These are phyloP conservation scores for Tetragnatha montana DNA, from an alignment of 2,888 invertebrate species.

Conservation along the genomic window DNA sequence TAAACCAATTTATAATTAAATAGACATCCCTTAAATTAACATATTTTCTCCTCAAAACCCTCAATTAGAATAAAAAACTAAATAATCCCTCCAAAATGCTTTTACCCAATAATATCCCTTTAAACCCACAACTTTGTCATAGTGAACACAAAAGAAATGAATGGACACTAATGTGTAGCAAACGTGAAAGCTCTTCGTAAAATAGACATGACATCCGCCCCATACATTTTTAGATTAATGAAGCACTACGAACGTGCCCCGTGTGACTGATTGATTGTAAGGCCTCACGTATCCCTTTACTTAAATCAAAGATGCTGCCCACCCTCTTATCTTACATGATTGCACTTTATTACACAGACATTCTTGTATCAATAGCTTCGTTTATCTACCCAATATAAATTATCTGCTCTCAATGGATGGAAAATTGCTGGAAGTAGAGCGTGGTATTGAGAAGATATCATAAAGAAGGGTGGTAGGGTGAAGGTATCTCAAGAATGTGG, in stretches of 20 bases:
- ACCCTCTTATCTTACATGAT: not conserved
- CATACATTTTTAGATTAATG: constrained; percentile 1
- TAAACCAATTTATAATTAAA: no score
- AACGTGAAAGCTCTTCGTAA: not conserved
- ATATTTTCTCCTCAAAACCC: no score
- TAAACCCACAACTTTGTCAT: no score
- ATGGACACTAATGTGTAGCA: not conserved
- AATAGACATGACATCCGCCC: not conserved
- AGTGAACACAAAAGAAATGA: no score
- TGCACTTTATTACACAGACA: not conserved
- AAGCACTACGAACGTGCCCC: not conserved
- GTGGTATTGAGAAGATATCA: not conserved
- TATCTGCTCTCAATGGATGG: constrained; percentile 7
- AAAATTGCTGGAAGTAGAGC: constrained; percentile 5
- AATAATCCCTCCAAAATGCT: no score
- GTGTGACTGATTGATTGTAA: not conserved
- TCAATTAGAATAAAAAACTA: no score
- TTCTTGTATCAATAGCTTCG: not conserved
- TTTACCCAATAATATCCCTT: no score
- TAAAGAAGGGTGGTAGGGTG: not conserved
- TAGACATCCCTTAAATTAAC: no score
- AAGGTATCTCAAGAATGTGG: not conserved
- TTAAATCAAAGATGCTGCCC: constrained; percentile 2
- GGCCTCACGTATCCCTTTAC: not conserved
- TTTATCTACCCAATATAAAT: constrained; percentile 3